A percentile compares a stretch with the other conserved stretches of the same genome.
phyloP scores from a whole-genome alignment of 2,797 vertebrate species.

The Podargus strigoides region DNA sequence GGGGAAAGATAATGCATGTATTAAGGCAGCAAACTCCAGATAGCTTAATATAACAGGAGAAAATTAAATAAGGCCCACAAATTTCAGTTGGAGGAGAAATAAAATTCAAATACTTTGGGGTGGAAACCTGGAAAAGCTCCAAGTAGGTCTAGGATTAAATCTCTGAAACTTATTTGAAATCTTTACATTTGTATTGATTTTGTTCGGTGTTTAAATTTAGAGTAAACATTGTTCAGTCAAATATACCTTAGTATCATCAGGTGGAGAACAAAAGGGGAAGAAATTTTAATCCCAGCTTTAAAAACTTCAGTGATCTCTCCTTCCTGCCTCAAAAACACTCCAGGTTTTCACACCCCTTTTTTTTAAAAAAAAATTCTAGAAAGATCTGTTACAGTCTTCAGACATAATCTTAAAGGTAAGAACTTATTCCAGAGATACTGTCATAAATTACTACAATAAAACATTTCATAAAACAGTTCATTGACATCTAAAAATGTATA shows the following conservation, averaged over 20 bases:
- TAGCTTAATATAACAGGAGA: neutral
- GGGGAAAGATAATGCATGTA: neutral
- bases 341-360: neutral
- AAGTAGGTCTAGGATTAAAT: neutral
- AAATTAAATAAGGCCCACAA: neutral
- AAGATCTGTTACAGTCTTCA: neutral
- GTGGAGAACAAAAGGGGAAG: neutral
- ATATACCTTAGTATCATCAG: neutral
- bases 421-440: neutral
- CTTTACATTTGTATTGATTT: neutral
- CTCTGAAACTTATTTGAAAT: neutral
- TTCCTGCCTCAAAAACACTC: neutral
- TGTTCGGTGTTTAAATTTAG: neutral
- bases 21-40: neutral
- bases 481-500: neutral
- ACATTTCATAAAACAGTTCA: neutral
- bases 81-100: neutral
- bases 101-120: neutral
- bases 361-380: neutral
- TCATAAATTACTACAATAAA: neutral
- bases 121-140: neutral
- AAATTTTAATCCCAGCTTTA: neutral
- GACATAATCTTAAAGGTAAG: neutral
- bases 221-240: neutral
- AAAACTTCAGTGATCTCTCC: neutral